Evolutionary conservation across 2,888 invertebrate genomes (phyloP), one percentile per base, ranked within the genome.

Genomic region (Thumatha senex): DNA sequence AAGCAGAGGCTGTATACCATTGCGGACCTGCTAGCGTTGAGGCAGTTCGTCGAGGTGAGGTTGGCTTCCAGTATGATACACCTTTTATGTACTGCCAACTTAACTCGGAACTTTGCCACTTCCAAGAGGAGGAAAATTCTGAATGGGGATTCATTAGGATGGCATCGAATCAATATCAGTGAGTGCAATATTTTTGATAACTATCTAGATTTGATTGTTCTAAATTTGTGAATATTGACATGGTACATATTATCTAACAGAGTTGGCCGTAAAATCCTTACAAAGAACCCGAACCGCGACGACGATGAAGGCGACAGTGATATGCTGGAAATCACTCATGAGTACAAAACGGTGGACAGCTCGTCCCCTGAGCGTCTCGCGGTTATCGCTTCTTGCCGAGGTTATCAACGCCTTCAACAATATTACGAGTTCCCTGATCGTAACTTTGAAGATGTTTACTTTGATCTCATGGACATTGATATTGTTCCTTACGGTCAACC

Each of bases 21-120:
- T 93, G 96, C 84, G 92, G 94, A 69, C 93, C 95, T 11, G 94
- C 95, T 33, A 94, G 94, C 39, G 90, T 94, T 12, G 93, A 93
- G 67, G 96, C 96, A 14, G 93, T 96, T 2, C 93, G 94, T 43
- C 92, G 93, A 18, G 96, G 96, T 0, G 94, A 95, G 78, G 94
- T 96, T 14, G 95, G 95, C 46, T 93, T 94, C 74, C 92, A 94
- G 53, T 95, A 94, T 72, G 96, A 96, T 74, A 94, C 95, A 0
- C 94, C 94, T 1, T 96, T 96, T 80, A 93, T 96, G 59, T 96
- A 95, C 77, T 93, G 95, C 41, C 95, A 96, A 82, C 94, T 96
- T 10, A 96, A 96, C 71, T 95, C 96, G 4, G 96, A 96, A 77
- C 84, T 95, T 38, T 93, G 95, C 56, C 94, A 95, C 82, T 96